Conservation (phyloP, 2,888 invertebrate species). For the Resseliella maxima region DNA sequence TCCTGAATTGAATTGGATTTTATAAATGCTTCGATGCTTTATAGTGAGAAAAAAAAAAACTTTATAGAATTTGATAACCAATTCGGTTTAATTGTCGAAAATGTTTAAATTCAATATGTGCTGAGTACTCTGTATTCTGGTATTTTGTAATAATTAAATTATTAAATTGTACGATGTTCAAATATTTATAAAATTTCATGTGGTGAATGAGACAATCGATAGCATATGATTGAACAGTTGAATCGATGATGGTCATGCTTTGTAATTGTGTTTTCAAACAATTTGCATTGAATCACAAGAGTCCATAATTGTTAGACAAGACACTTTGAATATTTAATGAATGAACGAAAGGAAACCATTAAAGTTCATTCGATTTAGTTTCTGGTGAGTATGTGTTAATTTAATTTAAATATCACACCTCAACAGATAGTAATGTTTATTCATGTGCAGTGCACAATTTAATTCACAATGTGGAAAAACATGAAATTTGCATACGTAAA, state of each 20-base stretch:
- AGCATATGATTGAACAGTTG: neutral
- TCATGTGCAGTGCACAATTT: neutral
- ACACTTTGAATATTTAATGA: neutral
- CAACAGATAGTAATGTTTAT: no score
- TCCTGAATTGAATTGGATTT: no score
- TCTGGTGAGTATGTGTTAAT: neutral
- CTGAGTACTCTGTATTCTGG: no score
- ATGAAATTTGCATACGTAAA: neutral
- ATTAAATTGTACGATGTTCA: neutral
- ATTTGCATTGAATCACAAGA: neutral
- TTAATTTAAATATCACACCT: neutral
- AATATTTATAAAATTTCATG: neutral
- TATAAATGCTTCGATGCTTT: no score
- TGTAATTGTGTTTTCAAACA: conserved; percentile 1
- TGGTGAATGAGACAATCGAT: neutral
- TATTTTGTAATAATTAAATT: neutral
- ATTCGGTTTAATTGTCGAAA: no score
- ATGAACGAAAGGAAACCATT: neutral
- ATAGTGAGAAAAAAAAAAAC: no score
- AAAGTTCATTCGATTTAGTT: neutral
- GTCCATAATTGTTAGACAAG: neutral
- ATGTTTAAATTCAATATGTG: no score
- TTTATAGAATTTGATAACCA: no score
- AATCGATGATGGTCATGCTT: neutral
- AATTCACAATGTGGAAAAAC: neutral